A percentile compares a stretch with the other conserved stretches of the same genome.
phyloP scores from a whole-genome alignment of 2,888 invertebrate genomes.

The Drosophila stalkeri region DNA sequence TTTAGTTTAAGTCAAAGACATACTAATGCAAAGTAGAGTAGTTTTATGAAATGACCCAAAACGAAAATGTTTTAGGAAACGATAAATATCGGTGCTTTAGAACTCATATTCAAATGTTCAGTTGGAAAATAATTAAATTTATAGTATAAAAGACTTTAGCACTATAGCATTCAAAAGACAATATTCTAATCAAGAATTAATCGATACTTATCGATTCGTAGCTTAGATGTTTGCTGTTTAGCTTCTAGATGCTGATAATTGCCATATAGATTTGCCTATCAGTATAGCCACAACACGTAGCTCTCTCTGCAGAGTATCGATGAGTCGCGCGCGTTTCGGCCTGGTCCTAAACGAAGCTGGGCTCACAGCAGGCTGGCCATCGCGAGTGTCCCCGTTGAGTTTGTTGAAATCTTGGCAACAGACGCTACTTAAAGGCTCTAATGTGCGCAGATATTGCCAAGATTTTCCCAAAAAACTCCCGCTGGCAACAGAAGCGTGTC shows the following conservation, averaged over 20 bases:
- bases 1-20: background rate
- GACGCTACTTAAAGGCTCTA: conserved; percentile 79
- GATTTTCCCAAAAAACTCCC: conserved; percentile 54
- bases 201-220: background rate
- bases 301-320: background rate
- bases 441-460: conserved; percentile 49
- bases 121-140: too few species aligned
- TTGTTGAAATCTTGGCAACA: conserved; percentile 71
- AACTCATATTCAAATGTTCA: too few species aligned
- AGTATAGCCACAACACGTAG: background rate
- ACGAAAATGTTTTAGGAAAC: background rate
- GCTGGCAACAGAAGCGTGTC: conserved; percentile 82
- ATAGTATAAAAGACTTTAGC: too few species aligned
- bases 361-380: conserved; percentile 40
- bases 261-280: background rate
- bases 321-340: conserved; percentile 28
- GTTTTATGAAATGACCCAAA: background rate
- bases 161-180: too few species aligned
- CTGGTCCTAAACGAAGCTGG: conserved; percentile 27
- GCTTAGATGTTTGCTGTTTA: background rate
- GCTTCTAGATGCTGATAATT: background rate
- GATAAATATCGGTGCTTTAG: background rate
- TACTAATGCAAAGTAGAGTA: too few species aligned
- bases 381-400: conserved; percentile 66
- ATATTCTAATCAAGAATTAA: background rate